phyloP scores from a whole-genome alignment of 1,140 invertebrate genomes.

The Argopecten irradians region DNA sequence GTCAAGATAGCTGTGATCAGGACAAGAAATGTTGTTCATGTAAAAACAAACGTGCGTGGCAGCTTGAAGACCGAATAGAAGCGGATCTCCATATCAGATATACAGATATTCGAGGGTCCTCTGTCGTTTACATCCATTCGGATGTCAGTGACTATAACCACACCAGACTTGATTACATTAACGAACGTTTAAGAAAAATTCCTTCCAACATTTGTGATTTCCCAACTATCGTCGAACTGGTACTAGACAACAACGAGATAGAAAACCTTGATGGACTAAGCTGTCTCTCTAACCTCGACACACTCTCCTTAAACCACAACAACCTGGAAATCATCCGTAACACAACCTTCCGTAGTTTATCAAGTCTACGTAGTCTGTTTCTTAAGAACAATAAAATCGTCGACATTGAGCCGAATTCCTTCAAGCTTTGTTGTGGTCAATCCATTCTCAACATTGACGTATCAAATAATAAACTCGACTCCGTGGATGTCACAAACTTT shows the following conservation, averaged over 20 bases:
- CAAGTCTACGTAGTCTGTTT: conserved; percentile 24
- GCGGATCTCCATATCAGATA: neutral
- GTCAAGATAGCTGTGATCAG: neutral
- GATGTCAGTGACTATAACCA: neutral
- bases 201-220: conserved; percentile 43
- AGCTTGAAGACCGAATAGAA: neutral
- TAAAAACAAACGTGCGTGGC: neutral
- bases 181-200: conserved; percentile 36
- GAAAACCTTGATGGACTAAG: conserved; percentile 27
- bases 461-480: conserved; percentile 17
- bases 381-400: conserved; percentile 31
- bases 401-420: conserved; percentile 31
- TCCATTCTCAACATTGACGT: conserved; percentile 28
- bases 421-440: neutral
- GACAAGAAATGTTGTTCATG: neutral
- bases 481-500: conserved; percentile 42
- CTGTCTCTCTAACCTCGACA: conserved; percentile 35
- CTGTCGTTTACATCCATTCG: neutral
- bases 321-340: conserved; percentile 26
- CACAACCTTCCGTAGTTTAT: conserved; percentile 30
- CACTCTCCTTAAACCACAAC: conserved; percentile 35
- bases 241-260: conserved; percentile 32
- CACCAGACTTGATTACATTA: neutral
- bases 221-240: conserved; percentile 35
- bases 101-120: neutral